Percentiles rank a stretch among this genome's conserved stretches.
These are phyloP conservation scores for Rynchops niger DNA, from an alignment of 2,113 vertebrate species.

Conservation along the genomic window DNA sequence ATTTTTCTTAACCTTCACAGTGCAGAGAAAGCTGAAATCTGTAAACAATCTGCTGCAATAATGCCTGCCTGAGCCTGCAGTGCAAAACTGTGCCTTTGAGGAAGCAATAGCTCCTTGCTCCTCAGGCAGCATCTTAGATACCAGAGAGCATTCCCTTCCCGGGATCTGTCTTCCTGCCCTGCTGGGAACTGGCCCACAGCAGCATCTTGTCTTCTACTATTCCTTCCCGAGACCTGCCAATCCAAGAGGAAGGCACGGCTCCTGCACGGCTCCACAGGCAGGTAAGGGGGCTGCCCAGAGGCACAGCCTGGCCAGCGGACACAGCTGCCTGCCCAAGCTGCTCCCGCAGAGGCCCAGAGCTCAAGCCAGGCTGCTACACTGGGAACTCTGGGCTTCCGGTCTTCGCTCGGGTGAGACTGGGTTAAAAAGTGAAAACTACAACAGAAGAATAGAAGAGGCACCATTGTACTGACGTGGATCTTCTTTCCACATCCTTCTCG, in stretches of 20 bases:
- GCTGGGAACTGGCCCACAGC: neutral
- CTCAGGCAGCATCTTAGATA: neutral
- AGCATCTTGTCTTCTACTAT: neutral
- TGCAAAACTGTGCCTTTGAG: neutral
- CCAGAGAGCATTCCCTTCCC: neutral
- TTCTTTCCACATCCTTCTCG: neutral
- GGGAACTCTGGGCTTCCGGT: neutral
- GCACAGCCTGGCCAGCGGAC: neutral
- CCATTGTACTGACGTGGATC: neutral
- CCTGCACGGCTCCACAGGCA: neutral
- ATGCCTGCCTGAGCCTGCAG: neutral
- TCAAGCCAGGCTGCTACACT: rapidly evolving
- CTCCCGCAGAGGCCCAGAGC: neutral
- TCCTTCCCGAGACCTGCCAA: neutral
- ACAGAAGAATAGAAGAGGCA: neutral
- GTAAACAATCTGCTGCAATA: neutral
- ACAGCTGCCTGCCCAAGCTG: neutral
- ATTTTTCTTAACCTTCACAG: neutral
- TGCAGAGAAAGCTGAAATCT: neutral
- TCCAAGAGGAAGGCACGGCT: rapidly evolving
- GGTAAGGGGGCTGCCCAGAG: neutral
- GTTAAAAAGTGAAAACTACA: neutral
- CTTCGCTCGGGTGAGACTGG: neutral
- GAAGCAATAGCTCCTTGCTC: neutral
- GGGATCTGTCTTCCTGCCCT: neutral